A percentile compares a stretch with the other conserved stretches of the same genome.
Evolutionary conservation across 2,797 vertebrate species (phyloP).

Genomic region (Adelosebastes latens): DNA sequence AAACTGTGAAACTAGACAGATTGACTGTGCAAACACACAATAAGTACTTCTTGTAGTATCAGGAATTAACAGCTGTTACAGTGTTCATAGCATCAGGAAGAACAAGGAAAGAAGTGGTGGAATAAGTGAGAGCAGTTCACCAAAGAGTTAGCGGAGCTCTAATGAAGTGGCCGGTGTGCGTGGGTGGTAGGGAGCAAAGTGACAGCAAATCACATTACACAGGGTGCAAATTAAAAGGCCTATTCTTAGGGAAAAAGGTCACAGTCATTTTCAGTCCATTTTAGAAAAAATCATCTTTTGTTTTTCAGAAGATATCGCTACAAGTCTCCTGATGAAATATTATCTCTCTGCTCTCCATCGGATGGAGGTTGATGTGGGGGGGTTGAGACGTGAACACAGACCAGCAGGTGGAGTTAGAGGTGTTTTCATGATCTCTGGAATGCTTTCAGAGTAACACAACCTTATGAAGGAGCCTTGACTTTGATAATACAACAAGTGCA

Average conservation of each 20-base stretch:
- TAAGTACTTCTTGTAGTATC: background rate
- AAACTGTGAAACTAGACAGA: background rate
- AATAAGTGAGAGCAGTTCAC: background rate
- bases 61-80: background rate
- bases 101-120: background rate
- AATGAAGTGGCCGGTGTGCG: background rate
- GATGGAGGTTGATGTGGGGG: background rate
- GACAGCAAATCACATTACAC: constrained; percentile 14
- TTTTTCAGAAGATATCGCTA: background rate
- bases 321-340: background rate
- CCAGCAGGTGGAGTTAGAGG: constrained; percentile 74
- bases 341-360: background rate
- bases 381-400: background rate
- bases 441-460: background rate
- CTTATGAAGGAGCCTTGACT: background rate
- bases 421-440: constrained; percentile 13
- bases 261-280: constrained; percentile 11
- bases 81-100: background rate
- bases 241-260: constrained; percentile 13
- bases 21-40: background rate
- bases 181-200: background rate
- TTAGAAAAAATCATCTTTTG: background rate
- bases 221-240: constrained; percentile 26
- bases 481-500: background rate
- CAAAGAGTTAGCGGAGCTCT: background rate